A percentile compares a stretch with the other conserved stretches of the same genome.
phyloP scores from a whole-genome alignment of 2,797 vertebrate genomes.

The Hemitrygon akajei region DNA sequence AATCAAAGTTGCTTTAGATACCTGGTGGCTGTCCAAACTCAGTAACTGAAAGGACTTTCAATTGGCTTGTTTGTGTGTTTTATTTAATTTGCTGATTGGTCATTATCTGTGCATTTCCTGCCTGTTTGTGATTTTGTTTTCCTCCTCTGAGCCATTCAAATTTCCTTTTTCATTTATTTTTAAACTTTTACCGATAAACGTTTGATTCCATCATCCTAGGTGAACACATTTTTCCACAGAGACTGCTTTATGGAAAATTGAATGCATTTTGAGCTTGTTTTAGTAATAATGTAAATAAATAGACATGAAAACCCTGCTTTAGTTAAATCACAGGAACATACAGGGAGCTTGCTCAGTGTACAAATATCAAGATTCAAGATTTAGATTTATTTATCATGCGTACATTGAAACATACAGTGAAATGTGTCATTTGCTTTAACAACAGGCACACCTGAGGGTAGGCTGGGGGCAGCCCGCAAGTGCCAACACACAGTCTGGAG shows the following conservation, averaged over 20 bases:
- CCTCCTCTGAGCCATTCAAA: background rate
- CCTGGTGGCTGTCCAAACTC: background rate
- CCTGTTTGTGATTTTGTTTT: background rate
- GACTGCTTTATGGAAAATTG: background rate
- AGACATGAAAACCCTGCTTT: too few relatives aligned
- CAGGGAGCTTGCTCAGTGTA: too few relatives aligned
- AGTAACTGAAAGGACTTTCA: background rate
- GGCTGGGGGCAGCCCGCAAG: too few relatives aligned
- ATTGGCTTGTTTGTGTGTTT: background rate
- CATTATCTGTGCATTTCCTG: background rate
- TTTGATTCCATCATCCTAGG: background rate
- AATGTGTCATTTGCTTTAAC: too few relatives aligned
- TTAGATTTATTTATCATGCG: too few relatives aligned
- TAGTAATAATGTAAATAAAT: background rate
- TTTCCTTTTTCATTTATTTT: background rate
- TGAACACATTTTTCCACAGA: background rate
- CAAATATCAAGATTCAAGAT: too few relatives aligned
- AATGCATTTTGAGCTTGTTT: background rate
- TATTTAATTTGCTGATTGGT: background rate
- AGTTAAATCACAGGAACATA: background rate
- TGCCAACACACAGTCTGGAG: too few relatives aligned
- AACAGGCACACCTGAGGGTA: too few relatives aligned
- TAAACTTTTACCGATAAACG: background rate
- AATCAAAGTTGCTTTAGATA: background rate
- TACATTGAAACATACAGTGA: too few relatives aligned